Base-by-base conservation (phyloP, 1,140 invertebrate genomes). In the Orchesella cincta region DNA sequence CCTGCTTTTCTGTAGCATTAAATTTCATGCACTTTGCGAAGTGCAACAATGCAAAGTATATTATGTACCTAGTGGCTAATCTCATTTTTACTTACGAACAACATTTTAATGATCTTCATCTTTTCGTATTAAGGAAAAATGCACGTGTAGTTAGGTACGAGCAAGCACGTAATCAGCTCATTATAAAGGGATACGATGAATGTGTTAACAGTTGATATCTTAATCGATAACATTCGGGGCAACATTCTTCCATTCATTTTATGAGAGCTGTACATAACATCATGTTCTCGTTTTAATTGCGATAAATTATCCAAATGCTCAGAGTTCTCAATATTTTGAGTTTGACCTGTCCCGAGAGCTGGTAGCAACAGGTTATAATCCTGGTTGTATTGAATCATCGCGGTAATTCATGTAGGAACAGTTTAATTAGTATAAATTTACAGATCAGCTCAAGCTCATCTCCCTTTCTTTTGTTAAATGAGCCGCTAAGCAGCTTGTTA, bases 401-500 rank as follows among this genome's bases (percentile, higher is more conserved):
- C 54, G 14, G 23, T 16, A 31, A 14, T 67, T 31, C 62, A 23
- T 33, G 12, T 67, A 18, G 54, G 5, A 57, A n/a, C 62, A 67
- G 62, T 67, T 67, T 33, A 67, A 67, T 67, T 67, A 67, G 62
- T 46, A 26, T 67, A 67, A 67, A 33, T 33, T 67, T 67, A 67
- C 62, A 67, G 33, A 31, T 26, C 16, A n/a, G 23, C 26, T 8
- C 26, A 33, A 31, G 3, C 5, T 31, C 26, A 18, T 33, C 28
- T 5, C 14, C n/a, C n/a, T 33, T 33, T 67, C 62, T 29, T 23
- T 18, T 67, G 31, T 67, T 67, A 67, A 31, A 67, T 67, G 62
- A 67, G 14, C 31, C 62, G 31, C 31, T 33, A 67, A 67, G 62
- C 31, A 33, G 29, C 62, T 31, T 67, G 12, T 33, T 31, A 67